These are phyloP conservation scores for Sinonovacula constricta DNA, from an alignment of 1,140 invertebrate species.

Conservation along the genomic window DNA sequence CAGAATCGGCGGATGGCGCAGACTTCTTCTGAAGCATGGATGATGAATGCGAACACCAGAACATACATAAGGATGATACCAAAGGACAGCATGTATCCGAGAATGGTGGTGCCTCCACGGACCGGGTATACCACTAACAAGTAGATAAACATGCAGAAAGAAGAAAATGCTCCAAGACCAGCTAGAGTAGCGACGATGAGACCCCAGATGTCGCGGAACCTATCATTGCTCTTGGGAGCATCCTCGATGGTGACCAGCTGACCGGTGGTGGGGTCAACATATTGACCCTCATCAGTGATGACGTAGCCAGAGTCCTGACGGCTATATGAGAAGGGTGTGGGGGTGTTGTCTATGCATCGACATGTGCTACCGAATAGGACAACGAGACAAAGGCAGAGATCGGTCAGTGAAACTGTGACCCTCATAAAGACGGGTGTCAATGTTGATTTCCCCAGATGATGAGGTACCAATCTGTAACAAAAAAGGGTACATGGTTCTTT, in stretches of 20 bases:
- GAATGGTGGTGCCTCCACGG: conserved; percentile 78
- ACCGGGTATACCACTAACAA: conserved; percentile 79
- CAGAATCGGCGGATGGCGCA: conserved; percentile 79
- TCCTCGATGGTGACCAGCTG: conserved; percentile 60
- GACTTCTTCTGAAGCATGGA: conserved; percentile 76
- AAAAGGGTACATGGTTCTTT: not conserved
- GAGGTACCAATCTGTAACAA: conserved; percentile 67
- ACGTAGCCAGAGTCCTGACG: conserved; percentile 59
- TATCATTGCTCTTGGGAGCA: conserved; percentile 64
- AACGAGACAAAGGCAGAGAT: conserved; percentile 56
- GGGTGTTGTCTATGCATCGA: conserved; percentile 62
- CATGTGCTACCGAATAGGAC: conserved; percentile 65
- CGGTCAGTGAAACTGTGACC: conserved; percentile 52
- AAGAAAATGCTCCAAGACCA: conserved; percentile 73
- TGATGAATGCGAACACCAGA: conserved; percentile 80
- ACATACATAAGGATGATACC: conserved; percentile 79
- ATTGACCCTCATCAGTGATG: conserved; percentile 63
- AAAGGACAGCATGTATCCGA: conserved; percentile 80
- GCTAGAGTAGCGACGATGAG: conserved; percentile 77
- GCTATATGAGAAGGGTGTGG: conserved; percentile 31
- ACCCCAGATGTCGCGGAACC: conserved; percentile 79
- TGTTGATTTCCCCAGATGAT: conserved; percentile 36
- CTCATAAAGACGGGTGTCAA: conserved; percentile 50
- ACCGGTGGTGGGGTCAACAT: conserved; percentile 72
- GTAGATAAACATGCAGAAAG: conserved; percentile 78